Evolutionary conservation across 2,888 invertebrate species (phyloP).

Genomic region (Drosophila seclusa): DNA sequence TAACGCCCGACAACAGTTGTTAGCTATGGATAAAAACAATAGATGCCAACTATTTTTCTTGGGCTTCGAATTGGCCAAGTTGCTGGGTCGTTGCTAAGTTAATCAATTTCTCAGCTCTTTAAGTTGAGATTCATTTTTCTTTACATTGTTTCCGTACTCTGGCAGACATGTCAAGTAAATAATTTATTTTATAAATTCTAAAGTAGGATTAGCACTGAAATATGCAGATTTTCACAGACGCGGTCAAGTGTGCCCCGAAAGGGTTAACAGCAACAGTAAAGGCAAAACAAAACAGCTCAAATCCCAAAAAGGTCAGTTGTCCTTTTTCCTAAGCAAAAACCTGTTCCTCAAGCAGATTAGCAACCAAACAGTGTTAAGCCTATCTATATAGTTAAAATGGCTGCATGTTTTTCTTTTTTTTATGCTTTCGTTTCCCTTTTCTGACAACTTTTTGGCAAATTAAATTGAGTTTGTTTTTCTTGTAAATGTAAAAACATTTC

Average conservation of each 20-base stretch:
- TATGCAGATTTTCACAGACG: conserved; percentile 71
- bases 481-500: conserved; percentile 73
- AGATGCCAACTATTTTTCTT: conserved; percentile 55
- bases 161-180: conserved; percentile 66
- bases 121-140: conserved; percentile 59
- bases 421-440: conserved; percentile 3
- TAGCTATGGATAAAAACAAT: conserved; percentile 44
- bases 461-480: conserved; percentile 71
- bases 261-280: conserved; percentile 41
- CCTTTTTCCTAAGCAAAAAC: conserved; percentile 45
- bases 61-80: conserved; percentile 37
- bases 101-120: conserved; percentile 63
- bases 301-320: conserved; percentile 61
- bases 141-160: conserved; percentile 24
- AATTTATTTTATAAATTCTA: conserved; percentile 79
- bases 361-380: conserved; percentile 71
- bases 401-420: conserved; percentile 29
- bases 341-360: conserved; percentile 73
- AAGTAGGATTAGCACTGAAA: conserved; percentile 79
- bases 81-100: conserved; percentile 12
- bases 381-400: conserved; percentile 71
- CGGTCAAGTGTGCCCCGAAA: conserved; percentile 61
- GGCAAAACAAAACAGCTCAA: conserved; percentile 50
- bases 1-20: conserved; percentile 31
- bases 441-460: conserved; percentile 67